Conservation (phyloP, 2,797 vertebrate species). For the Alfaro cultratus region DNA sequence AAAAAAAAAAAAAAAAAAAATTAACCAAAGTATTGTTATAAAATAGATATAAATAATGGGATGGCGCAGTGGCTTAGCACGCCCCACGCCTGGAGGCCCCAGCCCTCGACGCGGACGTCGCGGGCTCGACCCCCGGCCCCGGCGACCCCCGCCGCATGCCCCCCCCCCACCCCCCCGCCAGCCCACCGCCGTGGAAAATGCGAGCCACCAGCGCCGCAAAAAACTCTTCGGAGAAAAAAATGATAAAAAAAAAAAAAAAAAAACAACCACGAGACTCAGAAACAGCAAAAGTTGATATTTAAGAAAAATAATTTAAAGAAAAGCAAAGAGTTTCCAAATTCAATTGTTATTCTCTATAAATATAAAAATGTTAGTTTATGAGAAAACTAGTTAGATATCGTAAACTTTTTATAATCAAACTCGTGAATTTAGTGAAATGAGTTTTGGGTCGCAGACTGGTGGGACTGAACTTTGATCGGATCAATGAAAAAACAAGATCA, state of each 20-base stretch:
- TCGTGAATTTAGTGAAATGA: too few relatives aligned
- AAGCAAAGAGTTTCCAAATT: background rate
- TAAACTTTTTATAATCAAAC: too few relatives aligned
- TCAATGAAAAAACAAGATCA: conserved; percentile 2
- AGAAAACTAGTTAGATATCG: background rate
- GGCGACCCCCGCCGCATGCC: too few relatives aligned
- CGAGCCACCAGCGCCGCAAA: too few relatives aligned
- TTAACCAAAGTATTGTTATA: background rate
- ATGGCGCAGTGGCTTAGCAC: too few relatives aligned
- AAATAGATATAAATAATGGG: background rate
- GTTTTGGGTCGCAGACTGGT: too few relatives aligned
- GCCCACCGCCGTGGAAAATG: too few relatives aligned
- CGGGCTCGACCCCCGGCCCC: too few relatives aligned
- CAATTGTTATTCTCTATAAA: background rate
- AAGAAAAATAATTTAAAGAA: background rate
- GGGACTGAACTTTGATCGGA: conserved; percentile 3
- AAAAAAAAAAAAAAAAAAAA: background rate
- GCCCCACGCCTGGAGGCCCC: too few relatives aligned
- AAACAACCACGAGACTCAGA: background rate
- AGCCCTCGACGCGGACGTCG: too few relatives aligned
- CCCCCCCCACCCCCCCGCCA: too few relatives aligned
- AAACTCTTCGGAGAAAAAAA: too few relatives aligned
- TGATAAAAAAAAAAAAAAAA: background rate
- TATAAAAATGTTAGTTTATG: background rate
- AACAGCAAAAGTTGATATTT: background rate